Base-by-base conservation (phyloP, 2,113 vertebrate genomes). In the Garra rufa region DNA sequence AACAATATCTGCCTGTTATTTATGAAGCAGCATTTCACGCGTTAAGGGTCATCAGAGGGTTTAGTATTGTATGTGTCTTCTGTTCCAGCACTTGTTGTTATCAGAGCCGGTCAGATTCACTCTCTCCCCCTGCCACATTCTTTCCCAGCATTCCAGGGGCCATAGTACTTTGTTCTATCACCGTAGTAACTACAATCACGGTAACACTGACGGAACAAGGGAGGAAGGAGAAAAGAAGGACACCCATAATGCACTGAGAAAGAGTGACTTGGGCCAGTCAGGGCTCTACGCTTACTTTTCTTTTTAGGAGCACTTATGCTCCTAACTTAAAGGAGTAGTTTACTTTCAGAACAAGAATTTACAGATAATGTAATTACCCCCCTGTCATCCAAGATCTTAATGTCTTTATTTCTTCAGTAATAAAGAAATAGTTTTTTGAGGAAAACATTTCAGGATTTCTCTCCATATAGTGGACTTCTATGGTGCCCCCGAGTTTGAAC, bases 91-190 rank as follows among this genome's bases (percentile, higher is more conserved):
- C 88, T 89, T 87, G 91, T 89, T 87, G 90, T 91, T 91, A 87
- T 88, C 77, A 87, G 59, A 85, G 41, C 81, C 52, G 75, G 24
- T 17, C 26, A n/a, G 73, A 34, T 2, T 88, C 81, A 81, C 78
- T 83, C 71, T 34, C 74, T 6, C 70, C 6, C 57, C 57, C 24
- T 28, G 52, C 38, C 83, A 82, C 89, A 88, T 78, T 91, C 89
- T 89, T 85, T 81, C 85, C 88, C 86, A 88, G 86, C 93, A 94
- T 94, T 94, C 94, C 91, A 91, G 69, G 85, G 83, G 85, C 90
- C 90, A 88, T 87, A 91, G 91, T 15, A 90, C 92, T 94, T 94
- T 94, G 91, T 94, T 92, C 89, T 83, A 87, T 61, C 84, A 82
- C 93, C 90, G 89, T 92, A 90, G 92, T 89, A 92, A 95, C 92